Base-by-base conservation (phyloP, 2,797 vertebrate genomes). In the Nannoperca obscura region DNA sequence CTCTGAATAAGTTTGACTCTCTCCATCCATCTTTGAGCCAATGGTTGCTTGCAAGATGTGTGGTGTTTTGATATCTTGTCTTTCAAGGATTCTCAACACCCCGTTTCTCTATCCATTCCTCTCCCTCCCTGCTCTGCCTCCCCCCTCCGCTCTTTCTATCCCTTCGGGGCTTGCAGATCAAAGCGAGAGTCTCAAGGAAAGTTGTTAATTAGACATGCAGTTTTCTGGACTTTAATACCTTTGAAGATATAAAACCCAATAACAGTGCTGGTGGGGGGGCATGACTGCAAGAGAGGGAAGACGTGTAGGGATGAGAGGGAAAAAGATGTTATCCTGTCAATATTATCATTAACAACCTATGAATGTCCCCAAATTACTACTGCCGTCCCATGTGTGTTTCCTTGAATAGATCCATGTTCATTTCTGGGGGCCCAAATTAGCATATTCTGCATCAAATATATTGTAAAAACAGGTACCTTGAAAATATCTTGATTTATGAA, bases 121-220 rank as follows among this genome's bases (percentile, higher is more conserved):
- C 65, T 70, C 65, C 46, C 73, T 27, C 50, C 52, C 60, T 42
- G 46, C 66, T 70, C 44, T 12, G 38, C 74, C 47, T 63, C 49
- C 22, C 50, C 47, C 55, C 49, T 74, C 76, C 36, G 7, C 65
- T 75, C 57, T 57, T 60, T 44, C 67, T 27, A 13, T 84, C 52
- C 74, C 80, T 70, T 84, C 40, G 8, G 84, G 86, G 78, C 77
- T 68, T 52, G 52, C 63, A 86, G 86, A 91, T 90, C 85, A 89
- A 91, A 93, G 86, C 34, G 0, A 15, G 14, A 63, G 81, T 83
- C 75, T 72, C 58, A 54, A n/a, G 74, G 71, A 91, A 55, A 69
- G 61, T 47, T 83, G 57, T 78, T 89, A 87, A 89, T 89, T 91
- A 85, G 82, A 90, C 74, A 73, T 71, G 73, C 59, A 15, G 72